Conservation (phyloP, 2,888 invertebrate genomes). For the Caenorhabditis sinica region DNA sequence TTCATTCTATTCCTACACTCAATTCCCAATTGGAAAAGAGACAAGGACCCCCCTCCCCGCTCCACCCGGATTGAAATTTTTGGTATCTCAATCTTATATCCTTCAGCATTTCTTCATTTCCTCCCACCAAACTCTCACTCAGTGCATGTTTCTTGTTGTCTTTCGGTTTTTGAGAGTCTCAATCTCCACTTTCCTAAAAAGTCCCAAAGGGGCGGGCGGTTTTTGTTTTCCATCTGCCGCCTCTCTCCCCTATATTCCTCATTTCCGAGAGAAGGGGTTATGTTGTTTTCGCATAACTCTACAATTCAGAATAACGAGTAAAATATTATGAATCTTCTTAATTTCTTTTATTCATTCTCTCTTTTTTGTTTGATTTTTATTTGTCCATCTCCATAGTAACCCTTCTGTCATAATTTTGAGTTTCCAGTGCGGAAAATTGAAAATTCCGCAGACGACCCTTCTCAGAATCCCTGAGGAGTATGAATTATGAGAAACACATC, state of each 20-base stretch:
- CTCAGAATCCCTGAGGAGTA: conserved; percentile 13
- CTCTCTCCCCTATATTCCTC: background rate
- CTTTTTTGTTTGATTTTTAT: too few relatives aligned
- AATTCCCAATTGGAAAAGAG: background rate
- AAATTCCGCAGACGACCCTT: background rate
- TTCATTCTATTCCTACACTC: conserved; percentile 1
- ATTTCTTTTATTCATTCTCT: background rate
- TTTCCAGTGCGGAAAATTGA: background rate
- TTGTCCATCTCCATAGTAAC: too few relatives aligned
- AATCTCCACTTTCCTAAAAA: conserved; percentile 6
- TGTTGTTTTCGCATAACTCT: background rate
- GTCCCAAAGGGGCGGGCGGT: conserved; percentile 32
- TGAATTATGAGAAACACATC: conserved; percentile 25
- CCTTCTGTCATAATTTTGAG: too few relatives aligned
- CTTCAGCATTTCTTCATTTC: background rate
- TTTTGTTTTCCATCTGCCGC: conserved; percentile 44
- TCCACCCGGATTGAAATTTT: background rate
- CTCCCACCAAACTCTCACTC: conserved; percentile 4
- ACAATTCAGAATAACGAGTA: background rate
- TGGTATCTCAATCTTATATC: conserved; percentile 24
- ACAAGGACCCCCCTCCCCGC: background rate
- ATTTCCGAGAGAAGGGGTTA: background rate
- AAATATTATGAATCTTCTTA: background rate
- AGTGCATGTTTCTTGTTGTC: conserved; percentile 13
- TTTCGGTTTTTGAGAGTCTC: conserved; percentile 29